Evolutionary conservation across 1,140 invertebrate genomes (phyloP), one percentile per base, ranked within the genome.

Genomic region (Calliphora vicina): DNA sequence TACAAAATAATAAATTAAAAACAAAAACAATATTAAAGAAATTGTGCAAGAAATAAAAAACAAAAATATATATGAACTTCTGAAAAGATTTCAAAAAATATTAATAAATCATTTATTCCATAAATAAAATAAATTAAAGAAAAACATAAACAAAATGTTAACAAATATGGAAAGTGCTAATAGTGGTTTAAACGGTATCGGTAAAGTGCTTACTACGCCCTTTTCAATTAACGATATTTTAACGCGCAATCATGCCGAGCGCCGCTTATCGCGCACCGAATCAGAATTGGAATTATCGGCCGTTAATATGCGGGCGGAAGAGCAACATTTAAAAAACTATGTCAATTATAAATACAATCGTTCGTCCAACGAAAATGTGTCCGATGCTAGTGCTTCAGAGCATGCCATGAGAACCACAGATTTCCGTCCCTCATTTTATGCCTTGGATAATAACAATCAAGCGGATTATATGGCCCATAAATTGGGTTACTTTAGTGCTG

Each of bases 141-240:
- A 50, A 35, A 50, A 10, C n/a, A n/a, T n/a, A n/a, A n/a, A n/a
- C 67, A 81, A 82, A 82, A 84, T 84, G 83, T 50, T 84, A 74
- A 82, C 80, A 67, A 89, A 89, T 82, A 88, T 89, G 87, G 88
- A 89, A 86, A 87, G 86, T 73, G 82, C 23, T 81, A 73, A 82
- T 57, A 61, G 87, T 88, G 87, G 87, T 87, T 85, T 86, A 86
- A 85, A 85, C 6, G 84, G 87, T 85, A 86, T 26, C 23, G 61
- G 86, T 57, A 88, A 88, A 82, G 83, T 86, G 1, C 87, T 90
- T 2, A 88, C 91, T 3, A 96, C 94, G 10, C 94, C 95, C 17
- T 96, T 96, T 88, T 95, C 94, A 80, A 95, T 96, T 84, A 94
- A 95, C 84, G 95, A 95, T 85, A 96, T 95, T 87, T 90, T 95